A percentile compares a stretch with the other conserved stretches of the same genome.
These are phyloP conservation scores for Psettodes erumei DNA, from an alignment of 2,113 vertebrate genomes.

Conservation along the genomic window DNA sequence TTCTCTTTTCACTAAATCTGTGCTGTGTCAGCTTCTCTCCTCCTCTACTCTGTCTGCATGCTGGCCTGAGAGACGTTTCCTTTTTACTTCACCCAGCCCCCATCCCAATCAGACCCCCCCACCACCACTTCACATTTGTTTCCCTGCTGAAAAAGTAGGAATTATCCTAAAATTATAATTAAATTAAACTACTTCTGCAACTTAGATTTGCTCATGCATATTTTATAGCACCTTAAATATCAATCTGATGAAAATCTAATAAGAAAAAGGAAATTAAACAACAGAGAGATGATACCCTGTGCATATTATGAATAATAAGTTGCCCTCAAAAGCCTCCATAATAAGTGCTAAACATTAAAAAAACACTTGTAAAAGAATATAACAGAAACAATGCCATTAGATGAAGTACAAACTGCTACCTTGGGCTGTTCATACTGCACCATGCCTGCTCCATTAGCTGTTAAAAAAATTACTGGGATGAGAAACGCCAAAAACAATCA, in stretches of 20 bases:
- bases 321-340: slow-evolving; percentile 28
- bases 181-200: slow-evolving; percentile 45
- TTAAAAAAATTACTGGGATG: slow-evolving; percentile 63
- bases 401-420: slow-evolving; percentile 42
- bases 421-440: slow-evolving; percentile 32
- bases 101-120: slow-evolving; percentile 5
- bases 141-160: slow-evolving; percentile 13
- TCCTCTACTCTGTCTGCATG: slow-evolving; percentile 29
- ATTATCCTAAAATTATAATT: slow-evolving; percentile 12
- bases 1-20: slow-evolving; percentile 67
- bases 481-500: slow-evolving; percentile 79
- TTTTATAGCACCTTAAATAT: slow-evolving; percentile 44
- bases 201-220: slow-evolving; percentile 41
- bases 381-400: slow-evolving; percentile 35
- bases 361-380: slow-evolving; percentile 18
- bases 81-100: slow-evolving; percentile 36
- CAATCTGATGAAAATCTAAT: slow-evolving; percentile 38
- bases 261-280: slow-evolving; percentile 44
- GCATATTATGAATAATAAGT: slow-evolving; percentile 50
- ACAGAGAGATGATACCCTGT: slow-evolving; percentile 21
- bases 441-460: slow-evolving; percentile 51
- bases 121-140: not conserved
- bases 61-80: slow-evolving; percentile 55
- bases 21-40: slow-evolving; percentile 65
- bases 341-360: slow-evolving; percentile 46